Evolutionary conservation across 2,797 vertebrate species (phyloP).

Genomic region (Lagorchestes hirsutus): DNA sequence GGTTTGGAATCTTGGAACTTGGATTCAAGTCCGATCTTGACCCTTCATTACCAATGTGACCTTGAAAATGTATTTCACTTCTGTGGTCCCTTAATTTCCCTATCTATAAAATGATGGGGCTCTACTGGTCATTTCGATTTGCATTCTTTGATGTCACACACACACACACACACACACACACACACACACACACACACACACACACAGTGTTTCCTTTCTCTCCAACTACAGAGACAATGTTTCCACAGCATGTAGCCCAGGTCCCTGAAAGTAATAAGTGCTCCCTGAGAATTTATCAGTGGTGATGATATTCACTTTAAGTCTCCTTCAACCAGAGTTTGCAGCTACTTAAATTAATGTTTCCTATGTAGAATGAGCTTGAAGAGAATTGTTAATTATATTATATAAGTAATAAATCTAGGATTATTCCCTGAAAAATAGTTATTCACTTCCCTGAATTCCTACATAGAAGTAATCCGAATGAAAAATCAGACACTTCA

Average conservation of each 20-base stretch:
- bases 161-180: rapidly evolving
- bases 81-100: not conserved
- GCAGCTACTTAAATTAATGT: not conserved
- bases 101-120: not conserved
- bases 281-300: not conserved
- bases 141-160: not conserved
- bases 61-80: not conserved
- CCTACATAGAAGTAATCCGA: not conserved
- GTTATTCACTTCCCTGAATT: not conserved
- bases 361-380: not conserved
- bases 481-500: not conserved
- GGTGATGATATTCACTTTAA: not conserved
- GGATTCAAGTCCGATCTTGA: not conserved
- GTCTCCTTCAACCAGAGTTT: constrained; percentile 24
- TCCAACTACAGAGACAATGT: not conserved
- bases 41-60: not conserved
- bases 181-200: not conserved
- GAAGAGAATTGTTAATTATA: constrained; percentile 15
- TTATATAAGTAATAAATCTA: not conserved
- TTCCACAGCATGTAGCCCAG: not conserved
- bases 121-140: not conserved
- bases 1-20: not conserved
- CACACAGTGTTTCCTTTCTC: not conserved
- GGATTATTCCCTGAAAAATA: constrained; percentile 1
- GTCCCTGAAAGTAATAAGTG: not conserved